Evolutionary conservation across 2,888 invertebrate genomes (phyloP), one percentile per base, ranked within the genome.

Genomic region (Adelognathus sp.): DNA sequence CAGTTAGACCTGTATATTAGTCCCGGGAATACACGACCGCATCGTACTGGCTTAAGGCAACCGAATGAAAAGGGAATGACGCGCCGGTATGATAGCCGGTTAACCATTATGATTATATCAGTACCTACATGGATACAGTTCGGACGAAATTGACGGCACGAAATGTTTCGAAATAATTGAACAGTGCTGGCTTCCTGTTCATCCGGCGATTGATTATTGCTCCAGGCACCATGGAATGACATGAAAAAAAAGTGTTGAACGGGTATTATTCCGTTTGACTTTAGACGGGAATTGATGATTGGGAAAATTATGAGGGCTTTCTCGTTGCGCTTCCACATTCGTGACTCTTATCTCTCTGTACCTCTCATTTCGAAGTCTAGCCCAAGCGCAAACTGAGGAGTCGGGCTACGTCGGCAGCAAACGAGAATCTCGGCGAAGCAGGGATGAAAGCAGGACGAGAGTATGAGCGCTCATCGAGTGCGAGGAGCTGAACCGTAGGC

Each of bases 1-100:
- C 75, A 70, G 74, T 73, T 64, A 56, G 84, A 74, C 70, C 76
- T 46, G 60, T 79, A 66, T 63, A 79, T 79, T 79, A 79, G 56
- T n/a, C 75, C 61, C n/a, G 79, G 44, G 66, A 70, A 41, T 66
- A 74, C 64, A 78, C 18, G 64, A 66, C 74, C 70, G 16, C 64
- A 54, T 66, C 18, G 50, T 33, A 78, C 39, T 27, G 18, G 58
- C 16, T 56, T 58, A 64, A 36, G 33, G 18, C 21, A 27, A 33
- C 14, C 41, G 64, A 66, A 70, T 66, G 27, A 73, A 66, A 54
- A 66, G 72, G 67, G 54, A 72, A 78, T 70, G 63, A 72, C 66
- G 54, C 64, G 61, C 29, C 46, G 70, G 60, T 41, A 76, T 70
- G 31, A 76, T 73, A 76, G 56, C 66, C 21, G 21, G 6, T 52